Evolutionary conservation across 2,113 vertebrate species (phyloP), one percentile per base, ranked within the genome.

Genomic region (Phalacrocorax carbo): DNA sequence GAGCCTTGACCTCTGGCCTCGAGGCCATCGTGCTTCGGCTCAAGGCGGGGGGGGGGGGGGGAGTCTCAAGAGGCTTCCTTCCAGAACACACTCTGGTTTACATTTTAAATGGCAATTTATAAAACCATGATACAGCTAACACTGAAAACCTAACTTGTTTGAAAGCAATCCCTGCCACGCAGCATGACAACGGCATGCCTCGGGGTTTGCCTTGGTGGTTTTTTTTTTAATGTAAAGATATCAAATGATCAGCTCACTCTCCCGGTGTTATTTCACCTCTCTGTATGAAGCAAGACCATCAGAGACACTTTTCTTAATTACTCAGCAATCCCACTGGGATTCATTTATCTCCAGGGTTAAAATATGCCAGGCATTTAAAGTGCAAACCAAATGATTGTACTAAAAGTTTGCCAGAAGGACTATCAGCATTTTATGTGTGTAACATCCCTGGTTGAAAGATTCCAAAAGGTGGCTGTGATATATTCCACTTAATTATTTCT

Each of bases 231-330:
- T 85, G 88, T 70, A 49, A 75, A 91, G 77, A 62, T 91, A 91
- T 54, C 86, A 94, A 70, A 64, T 4, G 16, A 96, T 96, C 83
- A 93, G 29, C 80, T 82, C 71, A 93, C 81, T 72, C 25, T 82
- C 27, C 21, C 3, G 0, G 36, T 91, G 73, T 83, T 90, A 93
- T 95, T 91, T 94, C 87, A 75, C 82, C 76, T 92, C 95, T 82
- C 70, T 36, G 70, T 71, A 85, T 61, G 92, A 95, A 87, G 79
- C 82, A 82, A 92, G 68, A 8, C 65, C 62, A 96, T 92, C 85
- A 86, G 89, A 97, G 81, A 93, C 38, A 78, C 38, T 93, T 93
- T 88, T 84, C 83, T 96, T 97, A 96, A 95, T 96, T 95, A 95
- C 87, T 94, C 88, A 82, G 93, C 81, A 84, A 93, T 96, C 95